phyloP scores from a whole-genome alignment of 2,113 vertebrate species.

The Micronisus gabar region DNA sequence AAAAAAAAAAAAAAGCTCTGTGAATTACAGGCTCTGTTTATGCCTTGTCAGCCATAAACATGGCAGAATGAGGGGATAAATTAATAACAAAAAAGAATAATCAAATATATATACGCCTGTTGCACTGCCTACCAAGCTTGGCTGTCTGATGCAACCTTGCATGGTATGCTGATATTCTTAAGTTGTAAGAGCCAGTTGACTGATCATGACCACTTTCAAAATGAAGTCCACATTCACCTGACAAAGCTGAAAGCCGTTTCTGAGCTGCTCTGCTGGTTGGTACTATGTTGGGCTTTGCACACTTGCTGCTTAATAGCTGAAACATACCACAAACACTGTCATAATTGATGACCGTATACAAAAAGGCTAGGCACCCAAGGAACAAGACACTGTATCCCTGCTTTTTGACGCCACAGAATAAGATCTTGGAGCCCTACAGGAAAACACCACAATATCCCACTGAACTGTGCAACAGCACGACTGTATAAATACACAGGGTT shows the following conservation, averaged over 20 bases:
- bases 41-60: not conserved
- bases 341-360: not conserved
- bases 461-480: not conserved
- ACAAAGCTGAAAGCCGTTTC: not conserved
- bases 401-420: not conserved
- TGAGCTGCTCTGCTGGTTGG: not conserved
- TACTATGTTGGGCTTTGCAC: not conserved
- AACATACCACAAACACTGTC: not conserved
- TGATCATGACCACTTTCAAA: not conserved
- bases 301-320: rapidly evolving
- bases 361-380: not conserved
- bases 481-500: not conserved
- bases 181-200: not conserved
- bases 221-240: not conserved
- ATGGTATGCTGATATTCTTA: not conserved
- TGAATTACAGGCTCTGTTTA: not conserved
- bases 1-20: not conserved
- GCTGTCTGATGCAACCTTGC: not conserved
- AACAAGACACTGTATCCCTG: not conserved
- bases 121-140: not conserved
- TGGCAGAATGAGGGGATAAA: not conserved
- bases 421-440: not conserved
- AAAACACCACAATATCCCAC: not conserved
- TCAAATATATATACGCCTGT: not conserved
- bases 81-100: not conserved